These are phyloP conservation scores for Ochropacha duplaris DNA, from an alignment of 2,888 invertebrate genomes.

Conservation along the genomic window DNA sequence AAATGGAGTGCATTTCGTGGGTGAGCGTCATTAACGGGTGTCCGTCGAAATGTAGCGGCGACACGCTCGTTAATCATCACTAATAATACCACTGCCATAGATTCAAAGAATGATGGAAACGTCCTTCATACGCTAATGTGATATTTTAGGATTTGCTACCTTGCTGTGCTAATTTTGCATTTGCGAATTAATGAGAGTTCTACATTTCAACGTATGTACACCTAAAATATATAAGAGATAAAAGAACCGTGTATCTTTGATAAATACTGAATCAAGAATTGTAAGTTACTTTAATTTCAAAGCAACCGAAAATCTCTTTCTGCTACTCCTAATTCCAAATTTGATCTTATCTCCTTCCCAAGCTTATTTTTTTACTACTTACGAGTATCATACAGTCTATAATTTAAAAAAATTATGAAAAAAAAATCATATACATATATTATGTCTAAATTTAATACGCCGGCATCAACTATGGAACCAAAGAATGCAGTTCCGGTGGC, in stretches of 20 bases:
- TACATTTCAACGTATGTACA: too few species aligned
- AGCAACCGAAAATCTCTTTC: not conserved
- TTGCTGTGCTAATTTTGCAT: not conserved
- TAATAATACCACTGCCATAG: slow-evolving; percentile 36
- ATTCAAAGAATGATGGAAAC: slow-evolving; percentile 28
- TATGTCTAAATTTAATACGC: too few species aligned
- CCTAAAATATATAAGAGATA: not conserved
- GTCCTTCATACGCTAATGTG: slow-evolving; percentile 5
- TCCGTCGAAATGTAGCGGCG: slow-evolving; percentile 45
- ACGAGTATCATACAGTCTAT: too few species aligned
- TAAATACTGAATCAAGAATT: not conserved
- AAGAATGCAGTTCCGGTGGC: too few species aligned
- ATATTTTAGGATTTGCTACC: not conserved
- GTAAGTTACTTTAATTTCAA: not conserved
- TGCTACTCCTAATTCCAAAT: not conserved
- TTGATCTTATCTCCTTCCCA: not conserved
- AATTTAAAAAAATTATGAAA: too few species aligned
- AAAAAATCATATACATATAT: too few species aligned
- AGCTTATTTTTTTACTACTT: too few species aligned
- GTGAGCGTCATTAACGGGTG: slow-evolving; percentile 52
- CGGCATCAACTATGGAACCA: too few species aligned
- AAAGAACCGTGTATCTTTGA: not conserved
- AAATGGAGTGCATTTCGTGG: slow-evolving; percentile 54
- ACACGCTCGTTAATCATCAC: slow-evolving; percentile 58
- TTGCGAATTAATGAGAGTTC: not conserved